These are phyloP conservation scores for Platyrinchus mystaceus DNA, from an alignment of 2,797 vertebrate species.

Conservation along the genomic window DNA sequence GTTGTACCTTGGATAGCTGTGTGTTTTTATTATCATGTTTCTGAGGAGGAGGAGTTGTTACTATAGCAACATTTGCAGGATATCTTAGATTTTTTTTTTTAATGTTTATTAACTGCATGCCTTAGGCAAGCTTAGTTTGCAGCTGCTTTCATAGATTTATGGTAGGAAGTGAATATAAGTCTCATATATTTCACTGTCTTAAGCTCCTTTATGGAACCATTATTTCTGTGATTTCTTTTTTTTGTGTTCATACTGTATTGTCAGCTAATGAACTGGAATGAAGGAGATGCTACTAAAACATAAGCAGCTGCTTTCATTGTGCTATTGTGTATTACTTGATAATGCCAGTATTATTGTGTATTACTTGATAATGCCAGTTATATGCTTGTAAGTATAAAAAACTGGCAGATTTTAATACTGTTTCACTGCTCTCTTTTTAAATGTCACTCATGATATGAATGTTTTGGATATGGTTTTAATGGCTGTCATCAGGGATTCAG, in stretches of 20 bases:
- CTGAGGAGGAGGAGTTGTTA: constrained; percentile 34
- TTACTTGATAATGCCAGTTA: background rate
- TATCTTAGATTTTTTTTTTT: background rate
- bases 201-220: background rate
- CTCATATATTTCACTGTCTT: background rate
- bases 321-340: background rate
- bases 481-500: background rate
- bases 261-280: background rate
- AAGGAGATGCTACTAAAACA: background rate
- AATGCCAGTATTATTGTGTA: background rate
- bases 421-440: background rate
- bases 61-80: constrained; percentile 50
- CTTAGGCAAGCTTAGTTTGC: background rate
- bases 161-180: background rate
- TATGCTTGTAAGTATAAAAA: background rate
- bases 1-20: background rate
- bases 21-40: constrained; percentile 31
- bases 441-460: background rate
- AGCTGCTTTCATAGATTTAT: background rate
- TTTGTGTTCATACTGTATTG: background rate
- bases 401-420: background rate
- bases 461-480: background rate
- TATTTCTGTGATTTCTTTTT: background rate
- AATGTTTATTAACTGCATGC: background rate
- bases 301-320: background rate